Percentiles rank a stretch among this genome's conserved stretches.
These are phyloP conservation scores for Pogonocherus hispidulus DNA, from an alignment of 2,888 invertebrate genomes.

Conservation along the genomic window DNA sequence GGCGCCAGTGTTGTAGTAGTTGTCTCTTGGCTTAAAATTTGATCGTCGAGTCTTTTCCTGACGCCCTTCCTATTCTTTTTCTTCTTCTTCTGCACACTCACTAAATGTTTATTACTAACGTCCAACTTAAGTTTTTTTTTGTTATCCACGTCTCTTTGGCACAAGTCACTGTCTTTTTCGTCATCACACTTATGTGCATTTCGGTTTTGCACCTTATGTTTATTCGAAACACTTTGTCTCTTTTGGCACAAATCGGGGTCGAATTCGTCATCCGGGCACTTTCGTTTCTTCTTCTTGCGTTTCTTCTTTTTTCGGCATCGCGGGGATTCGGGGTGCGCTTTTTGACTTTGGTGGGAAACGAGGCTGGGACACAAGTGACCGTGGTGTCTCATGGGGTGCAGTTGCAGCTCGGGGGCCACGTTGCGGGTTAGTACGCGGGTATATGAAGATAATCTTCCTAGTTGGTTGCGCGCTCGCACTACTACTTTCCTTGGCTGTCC, in stretches of 20 bases:
- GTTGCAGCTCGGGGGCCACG: slow-evolving; percentile 71
- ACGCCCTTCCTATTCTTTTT: slow-evolving; percentile 68
- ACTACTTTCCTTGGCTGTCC: slow-evolving; percentile 82
- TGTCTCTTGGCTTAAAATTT: slow-evolving; percentile 68
- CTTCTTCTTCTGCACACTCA: slow-evolving; percentile 65
- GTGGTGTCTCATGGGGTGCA: slow-evolving; percentile 68
- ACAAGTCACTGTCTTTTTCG: slow-evolving; percentile 62
- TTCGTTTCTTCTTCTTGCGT: slow-evolving; percentile 70
- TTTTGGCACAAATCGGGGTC: slow-evolving; percentile 55
- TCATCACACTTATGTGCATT: slow-evolving; percentile 58
- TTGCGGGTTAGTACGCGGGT: slow-evolving; percentile 79
- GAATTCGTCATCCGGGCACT: slow-evolving; percentile 60
- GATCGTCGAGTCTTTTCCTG: slow-evolving; percentile 69
- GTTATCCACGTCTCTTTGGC: slow-evolving; percentile 66
- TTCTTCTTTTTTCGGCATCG: slow-evolving; percentile 69
- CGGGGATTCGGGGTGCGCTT: slow-evolving; percentile 65
- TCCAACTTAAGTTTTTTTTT: slow-evolving; percentile 59
- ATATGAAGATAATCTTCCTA: slow-evolving; percentile 83
- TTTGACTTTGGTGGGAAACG: slow-evolving; percentile 52
- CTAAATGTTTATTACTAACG: slow-evolving; percentile 56
- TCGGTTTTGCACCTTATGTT: slow-evolving; percentile 68
- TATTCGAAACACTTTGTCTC: slow-evolving; percentile 59
- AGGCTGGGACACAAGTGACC: slow-evolving; percentile 60
- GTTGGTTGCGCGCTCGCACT: slow-evolving; percentile 75
- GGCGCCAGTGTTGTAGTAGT: slow-evolving; percentile 66